Evolutionary conservation across 2,113 vertebrate genomes (phyloP), one percentile per base, ranked within the genome.

Genomic region (Amblyornis subalaris): DNA sequence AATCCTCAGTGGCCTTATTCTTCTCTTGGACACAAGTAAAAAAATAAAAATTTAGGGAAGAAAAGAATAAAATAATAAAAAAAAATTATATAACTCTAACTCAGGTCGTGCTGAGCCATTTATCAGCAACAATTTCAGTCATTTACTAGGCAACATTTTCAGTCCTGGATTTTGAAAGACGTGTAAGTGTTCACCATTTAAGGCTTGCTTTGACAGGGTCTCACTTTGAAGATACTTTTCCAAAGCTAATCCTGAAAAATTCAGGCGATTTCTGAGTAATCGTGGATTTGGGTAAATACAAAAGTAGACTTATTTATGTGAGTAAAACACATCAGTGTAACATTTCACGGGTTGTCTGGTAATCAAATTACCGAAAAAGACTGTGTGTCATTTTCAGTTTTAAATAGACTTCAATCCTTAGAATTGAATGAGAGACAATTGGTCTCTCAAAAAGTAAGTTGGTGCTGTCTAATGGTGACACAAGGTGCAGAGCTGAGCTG

Each of bases 361-460:
- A 78, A 86, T 88, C 60, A 45, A n/a, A 72, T 95, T 95, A 94
- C 48, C 5, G 21, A 83, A 91, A 92, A 90, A 79, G 44, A 42
- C 22, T 33, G 8, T 45, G 12, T 70, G 33, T 86, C 71, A 65
- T 80, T 93, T 96, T 93, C 58, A n/a, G 58, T 85, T 94, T 92
- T 77, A 73, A 94, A 57, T 73, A 81, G 51, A 31, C 69, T 86
- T 94, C 23, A 91, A 7, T 85, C 70, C 58, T 86, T 33, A 62
- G 36, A 53, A 87, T 42, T 62, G 40, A 96, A 74, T 31, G 66
- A 91, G 64, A 78, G 35, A 90, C 95, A 83, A 90, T 84, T 51
- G 48, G 14, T 94, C 36, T 95, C 88, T 90, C 65, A 15, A 83
- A 26, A 85, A 93, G 42, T 86, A 65, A 91, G 48, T 95, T 95